A percentile compares a stretch with the other conserved stretches of the same genome.
Evolutionary conservation across 2,113 vertebrate species (phyloP).

Genomic region (Helogale parvula): DNA sequence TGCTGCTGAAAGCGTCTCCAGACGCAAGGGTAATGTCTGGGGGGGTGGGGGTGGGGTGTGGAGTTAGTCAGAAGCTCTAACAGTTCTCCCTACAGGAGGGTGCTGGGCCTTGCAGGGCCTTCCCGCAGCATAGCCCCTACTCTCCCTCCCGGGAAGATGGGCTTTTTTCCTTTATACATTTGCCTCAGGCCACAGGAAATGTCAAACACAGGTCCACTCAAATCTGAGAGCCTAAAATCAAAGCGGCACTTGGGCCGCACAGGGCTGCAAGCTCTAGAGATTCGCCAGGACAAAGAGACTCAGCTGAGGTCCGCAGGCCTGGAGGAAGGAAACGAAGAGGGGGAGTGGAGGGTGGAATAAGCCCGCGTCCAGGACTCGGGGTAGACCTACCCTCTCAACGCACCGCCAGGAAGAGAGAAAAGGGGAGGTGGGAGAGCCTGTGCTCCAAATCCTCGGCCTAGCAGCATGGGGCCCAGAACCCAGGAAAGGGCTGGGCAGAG

Average conservation of each 20-base stretch:
- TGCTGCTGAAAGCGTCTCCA: neutral
- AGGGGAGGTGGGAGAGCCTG: neutral
- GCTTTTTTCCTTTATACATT: neutral
- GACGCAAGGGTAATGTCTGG: neutral
- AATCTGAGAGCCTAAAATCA: neutral
- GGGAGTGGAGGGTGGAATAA: neutral
- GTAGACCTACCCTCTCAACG: neutral
- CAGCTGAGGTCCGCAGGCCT: neutral
- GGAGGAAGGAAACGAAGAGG: neutral
- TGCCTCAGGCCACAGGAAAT: neutral
- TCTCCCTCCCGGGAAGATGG: neutral
- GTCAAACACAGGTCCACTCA: neutral
- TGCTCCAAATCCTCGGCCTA: neutral
- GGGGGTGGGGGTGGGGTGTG: rapidly evolving
- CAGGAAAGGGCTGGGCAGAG: neutral
- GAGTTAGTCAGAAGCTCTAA: neutral
- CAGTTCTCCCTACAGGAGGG: neutral
- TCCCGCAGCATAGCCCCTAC: neutral
- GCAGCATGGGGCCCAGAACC: neutral
- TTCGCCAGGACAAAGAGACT: neutral
- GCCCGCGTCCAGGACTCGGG: neutral
- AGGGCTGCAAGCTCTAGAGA: neutral
- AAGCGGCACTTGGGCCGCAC: neutral
- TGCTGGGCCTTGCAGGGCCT: neutral
- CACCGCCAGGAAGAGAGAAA: neutral